Percentiles rank a stretch among this genome's conserved stretches.
Conservation (phyloP, 2,888 invertebrate species). For the Epirrhoe tristata region DNA sequence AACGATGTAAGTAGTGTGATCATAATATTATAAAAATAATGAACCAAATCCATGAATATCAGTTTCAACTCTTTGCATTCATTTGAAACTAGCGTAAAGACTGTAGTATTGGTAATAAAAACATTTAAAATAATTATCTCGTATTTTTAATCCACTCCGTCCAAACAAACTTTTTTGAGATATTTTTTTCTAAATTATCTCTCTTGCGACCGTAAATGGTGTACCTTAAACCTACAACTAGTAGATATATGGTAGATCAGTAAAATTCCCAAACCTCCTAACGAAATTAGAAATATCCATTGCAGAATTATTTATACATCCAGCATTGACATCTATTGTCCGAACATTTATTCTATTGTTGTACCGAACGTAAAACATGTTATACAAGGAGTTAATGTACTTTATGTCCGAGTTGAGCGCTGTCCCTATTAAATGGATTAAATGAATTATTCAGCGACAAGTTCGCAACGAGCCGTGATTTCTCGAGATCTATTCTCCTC, state of each 20-base stretch:
- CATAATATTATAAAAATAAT: slow-evolving; percentile 52
- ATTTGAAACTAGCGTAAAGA: slow-evolving; percentile 69
- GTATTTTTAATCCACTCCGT: slow-evolving; percentile 3
- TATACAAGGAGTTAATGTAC: slow-evolving; percentile 44
- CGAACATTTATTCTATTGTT: slow-evolving; percentile 36
- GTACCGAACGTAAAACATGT: slow-evolving; percentile 36
- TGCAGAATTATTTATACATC: slow-evolving; percentile 12
- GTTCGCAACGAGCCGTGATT: slow-evolving; percentile 58
- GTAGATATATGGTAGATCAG: no score
- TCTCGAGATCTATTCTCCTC: slow-evolving; percentile 45
- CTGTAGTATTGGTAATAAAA: slow-evolving; percentile 80
- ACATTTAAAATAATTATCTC: slow-evolving; percentile 59
- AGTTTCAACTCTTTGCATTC: slow-evolving; percentile 65
- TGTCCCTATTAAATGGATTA: slow-evolving; percentile 75
- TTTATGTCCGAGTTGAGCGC: slow-evolving; percentile 53
- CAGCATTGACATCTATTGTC: slow-evolving; percentile 25
- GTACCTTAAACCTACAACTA: no score
- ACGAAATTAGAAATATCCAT: slow-evolving; percentile 2
- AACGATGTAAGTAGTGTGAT: slow-evolving; percentile 61
- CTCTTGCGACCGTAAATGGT: not conserved
- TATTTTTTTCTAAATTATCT: not conserved
- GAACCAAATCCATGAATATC: slow-evolving; percentile 64
- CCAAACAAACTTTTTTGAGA: no score
- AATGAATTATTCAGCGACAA: slow-evolving; percentile 79
- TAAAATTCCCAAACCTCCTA: not conserved